Evolutionary conservation across 2,113 vertebrate species (phyloP), one percentile per base, ranked within the genome.

Genomic region (Riparia riparia): DNA sequence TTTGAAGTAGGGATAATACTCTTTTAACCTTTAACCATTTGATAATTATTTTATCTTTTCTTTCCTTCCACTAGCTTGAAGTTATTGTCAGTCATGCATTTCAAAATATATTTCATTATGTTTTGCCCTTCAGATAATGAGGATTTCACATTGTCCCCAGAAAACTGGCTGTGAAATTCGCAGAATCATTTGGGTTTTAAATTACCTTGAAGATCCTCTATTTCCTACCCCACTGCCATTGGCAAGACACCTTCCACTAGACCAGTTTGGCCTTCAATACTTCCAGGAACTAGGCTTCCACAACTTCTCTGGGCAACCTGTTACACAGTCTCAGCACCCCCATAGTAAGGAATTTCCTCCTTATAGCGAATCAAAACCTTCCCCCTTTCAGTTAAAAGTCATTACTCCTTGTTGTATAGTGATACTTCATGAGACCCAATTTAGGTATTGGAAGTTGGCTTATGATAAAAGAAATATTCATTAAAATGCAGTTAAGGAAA

Each of bases 1-100:
- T 77, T 58, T 58, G 9, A 77, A 49, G 44, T 13, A n/a, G 11
- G 4, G 0, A 0, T 10, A 70, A 70, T 51, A 51, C 0, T 20
- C 2, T 79, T 89, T 41, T 26, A 26, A 26, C 20, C 3, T 57
- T 45, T 51, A 76, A 20, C 16, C 21, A 28, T 71, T 74, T 58
- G 24, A 72, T 71, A 80, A 61, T 79, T 74, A 51, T 82, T 79
- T 86, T 64, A 3, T 78, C 24, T 69, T 82, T 64, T n/a, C 3
- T 50, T 80, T 24, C 19, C 5, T 87, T 90, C 39, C 31, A 44
- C 8, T 84, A 63, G 25, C 14, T 81, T 49, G 44, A 85, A 82
- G 32, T 8, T 72, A 17, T 29, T 77, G 17, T 71, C 47, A 68
- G 7, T 77, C 26, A 57, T 9, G 3, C 51, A 42, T 77, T 88